Percentiles rank a stretch among this genome's conserved stretches.
phyloP scores from a whole-genome alignment of 2,888 invertebrate genomes.

The Thysanoteuthis rhombus region DNA sequence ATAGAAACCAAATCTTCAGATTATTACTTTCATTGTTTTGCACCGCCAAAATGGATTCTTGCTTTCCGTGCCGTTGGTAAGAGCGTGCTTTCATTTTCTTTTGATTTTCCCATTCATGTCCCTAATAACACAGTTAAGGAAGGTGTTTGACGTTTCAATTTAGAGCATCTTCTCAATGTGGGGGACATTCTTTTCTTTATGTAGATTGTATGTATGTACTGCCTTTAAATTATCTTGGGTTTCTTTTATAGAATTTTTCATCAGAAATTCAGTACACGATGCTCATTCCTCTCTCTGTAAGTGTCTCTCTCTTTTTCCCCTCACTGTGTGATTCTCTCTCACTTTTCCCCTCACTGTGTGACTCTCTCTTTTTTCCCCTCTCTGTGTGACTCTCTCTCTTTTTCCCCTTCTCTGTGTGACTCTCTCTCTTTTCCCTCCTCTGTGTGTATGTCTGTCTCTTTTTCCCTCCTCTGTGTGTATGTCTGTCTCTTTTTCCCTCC shows the following conservation, averaged over 20 bases:
- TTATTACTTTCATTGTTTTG: not conserved
- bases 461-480: too few relatives aligned
- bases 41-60: conserved; percentile 12
- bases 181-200: not conserved
- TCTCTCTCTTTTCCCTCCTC: too few relatives aligned
- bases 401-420: too few relatives aligned
- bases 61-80: not conserved
- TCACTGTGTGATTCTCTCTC: too few relatives aligned
- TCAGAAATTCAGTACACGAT: too few relatives aligned
- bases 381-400: not conserved
- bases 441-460: too few relatives aligned
- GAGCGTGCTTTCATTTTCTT: not conserved
- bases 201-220: not conserved
- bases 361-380: not conserved
- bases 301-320: too few relatives aligned
- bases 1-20: not conserved
- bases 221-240: not conserved
- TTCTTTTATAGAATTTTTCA: not conserved
- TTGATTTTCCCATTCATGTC: not conserved
- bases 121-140: not conserved
- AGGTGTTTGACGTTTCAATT: not conserved
- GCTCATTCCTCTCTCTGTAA: too few relatives aligned
- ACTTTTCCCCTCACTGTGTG: too few relatives aligned
- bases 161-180: not conserved
- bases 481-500: too few relatives aligned